phyloP scores from a whole-genome alignment of 35 echinoderm and acorn worm species.

The Ophiothrix spiculata region DNA sequence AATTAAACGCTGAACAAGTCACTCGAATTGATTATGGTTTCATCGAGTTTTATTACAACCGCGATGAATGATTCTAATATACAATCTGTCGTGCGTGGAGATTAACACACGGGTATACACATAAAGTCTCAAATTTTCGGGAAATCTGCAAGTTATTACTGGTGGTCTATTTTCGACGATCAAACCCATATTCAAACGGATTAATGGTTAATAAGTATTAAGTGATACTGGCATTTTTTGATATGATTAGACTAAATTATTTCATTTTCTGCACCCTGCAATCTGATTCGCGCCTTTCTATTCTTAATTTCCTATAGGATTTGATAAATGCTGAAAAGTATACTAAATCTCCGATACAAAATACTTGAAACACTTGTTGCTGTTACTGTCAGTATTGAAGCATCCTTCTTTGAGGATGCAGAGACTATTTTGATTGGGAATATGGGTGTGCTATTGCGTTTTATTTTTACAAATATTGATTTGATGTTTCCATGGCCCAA shows the following conservation, averaged over 20 bases:
- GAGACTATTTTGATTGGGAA: no score
- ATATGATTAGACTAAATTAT: background rate
- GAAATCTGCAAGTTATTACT: no score
- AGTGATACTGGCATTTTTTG: background rate
- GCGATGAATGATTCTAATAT: background rate
- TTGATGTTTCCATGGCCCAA: background rate
- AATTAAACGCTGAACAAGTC: background rate
- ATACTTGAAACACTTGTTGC: no score
- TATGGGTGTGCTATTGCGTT: background rate
- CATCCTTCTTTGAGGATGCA: no score
- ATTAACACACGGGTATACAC: background rate
- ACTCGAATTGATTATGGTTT: background rate
- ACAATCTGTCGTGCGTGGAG: background rate
- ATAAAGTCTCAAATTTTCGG: background rate
- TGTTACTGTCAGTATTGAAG: no score
- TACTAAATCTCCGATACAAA: background rate
- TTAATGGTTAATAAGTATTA: background rate
- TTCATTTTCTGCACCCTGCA: background rate
- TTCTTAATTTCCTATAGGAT: background rate
- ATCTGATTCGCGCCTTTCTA: background rate
- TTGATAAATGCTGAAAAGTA: background rate
- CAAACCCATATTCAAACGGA: background rate
- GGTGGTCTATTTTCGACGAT: background rate
- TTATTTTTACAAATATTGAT: background rate
- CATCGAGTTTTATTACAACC: background rate